Conservation (phyloP, 2,797 vertebrate species). For the Nasua narica region DNA sequence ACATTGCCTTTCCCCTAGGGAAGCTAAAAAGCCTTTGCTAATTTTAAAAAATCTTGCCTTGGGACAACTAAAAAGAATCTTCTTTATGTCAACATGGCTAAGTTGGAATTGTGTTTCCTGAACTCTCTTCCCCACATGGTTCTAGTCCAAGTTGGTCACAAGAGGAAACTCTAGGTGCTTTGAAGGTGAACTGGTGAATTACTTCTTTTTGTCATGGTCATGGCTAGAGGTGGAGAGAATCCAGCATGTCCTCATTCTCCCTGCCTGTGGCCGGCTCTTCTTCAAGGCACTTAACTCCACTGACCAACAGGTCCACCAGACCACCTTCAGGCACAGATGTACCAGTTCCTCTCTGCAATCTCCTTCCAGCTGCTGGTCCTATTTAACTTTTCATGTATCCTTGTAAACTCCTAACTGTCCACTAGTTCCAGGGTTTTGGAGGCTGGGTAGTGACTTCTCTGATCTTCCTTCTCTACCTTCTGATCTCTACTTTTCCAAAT, state of each 20-base stretch:
- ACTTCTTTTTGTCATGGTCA: neutral
- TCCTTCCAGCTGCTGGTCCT: neutral
- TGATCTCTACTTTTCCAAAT: neutral
- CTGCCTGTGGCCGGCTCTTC: neutral
- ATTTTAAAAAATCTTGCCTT: neutral
- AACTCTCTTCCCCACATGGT: neutral
- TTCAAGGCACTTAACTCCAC: neutral
- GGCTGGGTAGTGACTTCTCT: neutral
- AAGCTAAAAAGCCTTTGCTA: neutral
- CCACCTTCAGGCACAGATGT: fast-evolving
- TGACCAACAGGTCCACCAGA: neutral
- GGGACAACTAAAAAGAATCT: neutral
- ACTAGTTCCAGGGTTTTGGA: neutral
- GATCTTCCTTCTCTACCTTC: neutral
- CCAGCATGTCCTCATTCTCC: neutral
- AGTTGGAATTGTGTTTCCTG: neutral
- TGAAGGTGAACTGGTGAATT: neutral
- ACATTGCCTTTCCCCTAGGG: neutral
- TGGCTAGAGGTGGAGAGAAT: neutral
- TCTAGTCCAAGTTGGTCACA: neutral
- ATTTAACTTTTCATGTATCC: neutral
- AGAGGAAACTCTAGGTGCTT: neutral
- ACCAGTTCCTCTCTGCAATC: neutral
- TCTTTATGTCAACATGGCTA: neutral
- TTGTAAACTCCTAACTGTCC: neutral